Conservation (phyloP, 2,113 vertebrate species). For the Indri indri region DNA sequence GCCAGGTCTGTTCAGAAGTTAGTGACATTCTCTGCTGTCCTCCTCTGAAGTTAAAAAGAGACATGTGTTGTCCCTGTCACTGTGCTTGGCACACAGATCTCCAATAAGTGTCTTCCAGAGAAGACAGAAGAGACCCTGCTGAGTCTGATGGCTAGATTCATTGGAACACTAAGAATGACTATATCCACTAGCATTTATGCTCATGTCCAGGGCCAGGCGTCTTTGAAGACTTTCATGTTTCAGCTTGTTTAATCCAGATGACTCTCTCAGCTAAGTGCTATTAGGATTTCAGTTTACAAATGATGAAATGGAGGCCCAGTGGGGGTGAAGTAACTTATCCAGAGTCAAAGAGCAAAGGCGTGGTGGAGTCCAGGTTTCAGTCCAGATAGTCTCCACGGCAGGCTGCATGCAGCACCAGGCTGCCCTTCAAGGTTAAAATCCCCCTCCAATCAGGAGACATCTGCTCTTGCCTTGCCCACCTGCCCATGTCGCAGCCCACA, state of each 20-base stretch:
- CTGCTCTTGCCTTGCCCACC: conserved; percentile 34
- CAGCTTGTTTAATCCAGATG: background rate
- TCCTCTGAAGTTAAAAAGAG: background rate
- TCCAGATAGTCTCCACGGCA: background rate
- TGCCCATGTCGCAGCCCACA: conserved; percentile 14
- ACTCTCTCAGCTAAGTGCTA: background rate
- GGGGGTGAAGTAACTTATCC: background rate
- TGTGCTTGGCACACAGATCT: background rate
- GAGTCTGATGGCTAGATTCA: background rate
- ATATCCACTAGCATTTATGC: background rate
- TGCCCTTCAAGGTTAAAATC: conserved; percentile 42
- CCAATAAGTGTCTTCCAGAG: background rate
- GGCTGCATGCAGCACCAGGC: background rate
- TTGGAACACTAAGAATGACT: fast-evolving
- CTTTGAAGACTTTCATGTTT: background rate
- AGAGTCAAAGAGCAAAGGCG: background rate
- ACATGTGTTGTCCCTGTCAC: background rate
- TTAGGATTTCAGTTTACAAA: background rate
- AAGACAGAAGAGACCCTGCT: background rate
- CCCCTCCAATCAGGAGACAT: background rate
- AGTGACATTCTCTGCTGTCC: background rate
- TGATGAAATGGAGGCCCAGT: background rate
- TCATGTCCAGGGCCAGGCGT: background rate
- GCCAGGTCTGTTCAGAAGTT: background rate
- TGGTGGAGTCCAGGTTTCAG: background rate